Conservation (phyloP, 2,113 vertebrate species). For the Gambusia affinis region DNA sequence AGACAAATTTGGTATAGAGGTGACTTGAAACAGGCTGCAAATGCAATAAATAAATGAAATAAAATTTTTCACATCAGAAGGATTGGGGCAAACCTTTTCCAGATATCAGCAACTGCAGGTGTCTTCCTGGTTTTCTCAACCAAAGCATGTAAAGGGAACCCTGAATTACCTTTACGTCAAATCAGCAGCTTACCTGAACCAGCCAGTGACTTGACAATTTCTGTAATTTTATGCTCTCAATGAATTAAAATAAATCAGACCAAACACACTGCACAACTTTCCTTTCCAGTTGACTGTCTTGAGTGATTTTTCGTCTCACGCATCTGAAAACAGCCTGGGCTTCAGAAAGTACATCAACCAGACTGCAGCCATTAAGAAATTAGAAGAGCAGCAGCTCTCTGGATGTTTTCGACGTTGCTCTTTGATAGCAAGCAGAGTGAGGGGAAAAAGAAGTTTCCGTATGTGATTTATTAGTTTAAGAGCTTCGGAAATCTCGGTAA, state of each 20-base stretch:
- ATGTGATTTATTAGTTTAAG: slow-evolving; percentile 3
- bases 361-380: background rate
- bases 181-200: too few relatives aligned
- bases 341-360: background rate
- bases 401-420: background rate
- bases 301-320: background rate
- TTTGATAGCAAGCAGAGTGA: background rate
- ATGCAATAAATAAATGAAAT: too few relatives aligned
- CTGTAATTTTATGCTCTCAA: too few relatives aligned
- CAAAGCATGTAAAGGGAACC: too few relatives aligned
- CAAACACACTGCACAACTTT: background rate
- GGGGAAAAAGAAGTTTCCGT: background rate
- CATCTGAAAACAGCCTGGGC: background rate
- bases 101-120: too few relatives aligned
- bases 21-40: too few relatives aligned
- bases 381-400: background rate
- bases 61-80: too few relatives aligned
- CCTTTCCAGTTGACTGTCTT: background rate
- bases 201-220: too few relatives aligned
- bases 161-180: too few relatives aligned
- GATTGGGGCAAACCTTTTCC: too few relatives aligned
- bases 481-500: slow-evolving; percentile 1
- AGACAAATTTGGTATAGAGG: too few relatives aligned
- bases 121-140: too few relatives aligned
- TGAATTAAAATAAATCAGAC: background rate